Conservation (phyloP, 2,797 vertebrate genomes). For the Mus minutoides region DNA sequence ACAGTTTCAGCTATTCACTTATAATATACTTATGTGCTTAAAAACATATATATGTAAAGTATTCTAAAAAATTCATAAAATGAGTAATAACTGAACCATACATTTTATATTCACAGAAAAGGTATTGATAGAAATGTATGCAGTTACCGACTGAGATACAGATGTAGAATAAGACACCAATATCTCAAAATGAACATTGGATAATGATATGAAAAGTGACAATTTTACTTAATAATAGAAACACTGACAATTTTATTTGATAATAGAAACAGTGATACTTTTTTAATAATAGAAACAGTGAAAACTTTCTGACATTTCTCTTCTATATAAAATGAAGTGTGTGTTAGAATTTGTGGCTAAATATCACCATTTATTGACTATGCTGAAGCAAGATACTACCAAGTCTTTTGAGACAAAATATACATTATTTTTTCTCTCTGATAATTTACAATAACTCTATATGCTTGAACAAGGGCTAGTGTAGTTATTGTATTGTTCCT, state of each 20-base stretch:
- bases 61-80: not conserved
- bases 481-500: not conserved
- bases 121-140: not conserved
- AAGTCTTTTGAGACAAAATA: slow-evolving; percentile 39
- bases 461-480: not conserved
- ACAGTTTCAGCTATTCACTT: not conserved
- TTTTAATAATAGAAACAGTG: not conserved
- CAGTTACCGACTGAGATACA: not conserved
- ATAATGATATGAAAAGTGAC: not conserved
- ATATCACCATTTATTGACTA: not conserved
- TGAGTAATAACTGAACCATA: not conserved
- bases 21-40: not conserved
- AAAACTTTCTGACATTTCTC: not conserved
- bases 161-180: not conserved
- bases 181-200: slow-evolving; percentile 17
- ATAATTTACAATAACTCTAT: not conserved
- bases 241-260: not conserved
- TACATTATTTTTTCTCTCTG: not conserved
- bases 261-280: not conserved
- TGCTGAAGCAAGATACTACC: not conserved
- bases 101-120: not conserved
- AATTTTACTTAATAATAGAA: not conserved
- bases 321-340: not conserved
- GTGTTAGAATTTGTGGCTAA: slow-evolving; percentile 22
- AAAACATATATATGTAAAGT: not conserved